Conservation (phyloP, 2,888 invertebrate genomes). For the Morpho achilles region DNA sequence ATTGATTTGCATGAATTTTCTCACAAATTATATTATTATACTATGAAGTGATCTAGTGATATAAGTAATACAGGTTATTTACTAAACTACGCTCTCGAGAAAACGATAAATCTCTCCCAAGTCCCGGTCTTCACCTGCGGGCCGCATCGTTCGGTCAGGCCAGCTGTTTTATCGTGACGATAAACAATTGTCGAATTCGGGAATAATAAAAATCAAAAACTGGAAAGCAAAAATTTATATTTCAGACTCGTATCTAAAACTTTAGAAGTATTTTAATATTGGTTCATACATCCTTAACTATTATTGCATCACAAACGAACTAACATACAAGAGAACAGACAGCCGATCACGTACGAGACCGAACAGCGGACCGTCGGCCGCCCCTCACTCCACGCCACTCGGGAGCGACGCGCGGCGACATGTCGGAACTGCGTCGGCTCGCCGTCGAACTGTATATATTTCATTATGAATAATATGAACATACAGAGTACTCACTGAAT, state of each 20-base stretch:
- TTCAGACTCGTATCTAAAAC: constrained; percentile 71
- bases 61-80: too few species aligned
- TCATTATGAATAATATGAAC: too few species aligned
- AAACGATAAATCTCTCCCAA: too few species aligned
- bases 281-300: constrained; percentile 43
- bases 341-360: neutral
- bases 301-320: constrained; percentile 41
- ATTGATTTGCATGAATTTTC: too few species aligned
- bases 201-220: constrained; percentile 25
- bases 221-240: constrained; percentile 68
- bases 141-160: neutral
- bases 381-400: too few species aligned
- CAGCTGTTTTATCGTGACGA: neutral
- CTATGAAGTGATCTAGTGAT: too few species aligned
- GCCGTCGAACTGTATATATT: neutral
- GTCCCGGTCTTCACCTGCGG: too few species aligned
- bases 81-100: too few species aligned
- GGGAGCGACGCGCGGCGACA: neutral
- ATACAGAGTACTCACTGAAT: too few species aligned
- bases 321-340: constrained; percentile 32
- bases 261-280: constrained; percentile 57
- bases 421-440: too few species aligned
- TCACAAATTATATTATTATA: too few species aligned
- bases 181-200: too few species aligned
- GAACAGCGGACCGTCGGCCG: neutral